phyloP scores from a whole-genome alignment of 2,888 invertebrate genomes.

The Amblyjoppa proteus region DNA sequence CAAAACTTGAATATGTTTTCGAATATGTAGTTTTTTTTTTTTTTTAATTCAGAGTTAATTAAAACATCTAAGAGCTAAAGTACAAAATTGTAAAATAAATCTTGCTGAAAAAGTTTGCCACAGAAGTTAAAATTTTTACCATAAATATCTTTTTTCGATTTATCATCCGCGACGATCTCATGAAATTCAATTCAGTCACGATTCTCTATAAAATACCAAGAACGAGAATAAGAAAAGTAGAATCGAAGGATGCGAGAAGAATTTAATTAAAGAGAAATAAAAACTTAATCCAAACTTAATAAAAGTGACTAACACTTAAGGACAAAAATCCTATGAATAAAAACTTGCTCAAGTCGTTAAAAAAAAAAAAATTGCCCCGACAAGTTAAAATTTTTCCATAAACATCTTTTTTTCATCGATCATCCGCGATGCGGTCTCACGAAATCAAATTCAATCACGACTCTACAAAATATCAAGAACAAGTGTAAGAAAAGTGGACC shows the following conservation, averaged over 20 bases:
- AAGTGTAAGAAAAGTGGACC: neutral
- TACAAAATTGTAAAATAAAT: no score
- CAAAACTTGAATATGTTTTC: no score
- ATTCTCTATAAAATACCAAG: neutral
- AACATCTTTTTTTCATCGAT: neutral
- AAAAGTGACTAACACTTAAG: no score
- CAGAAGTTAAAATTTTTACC: no score
- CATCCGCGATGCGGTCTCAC: neutral
- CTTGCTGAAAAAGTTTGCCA: no score
- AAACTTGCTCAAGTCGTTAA: no score
- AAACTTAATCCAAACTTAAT: no score
- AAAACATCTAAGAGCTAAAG: no score
- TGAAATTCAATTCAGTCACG: neutral
- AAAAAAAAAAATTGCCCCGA: no score
- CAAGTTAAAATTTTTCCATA: neutral
- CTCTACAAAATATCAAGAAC: conserved; percentile 10
- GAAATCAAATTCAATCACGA: neutral
- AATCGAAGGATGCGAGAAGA: conserved; percentile 38
- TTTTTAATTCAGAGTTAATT: no score
- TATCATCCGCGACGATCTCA: neutral
- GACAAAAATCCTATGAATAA: no score
- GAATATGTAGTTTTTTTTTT: no score
- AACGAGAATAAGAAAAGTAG: conserved; percentile 17
- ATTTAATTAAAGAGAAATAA: conserved; percentile 32
- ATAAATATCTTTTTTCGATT: neutral